phyloP scores from a whole-genome alignment of 2,888 invertebrate genomes.

The Micoletzkya japonica region DNA sequence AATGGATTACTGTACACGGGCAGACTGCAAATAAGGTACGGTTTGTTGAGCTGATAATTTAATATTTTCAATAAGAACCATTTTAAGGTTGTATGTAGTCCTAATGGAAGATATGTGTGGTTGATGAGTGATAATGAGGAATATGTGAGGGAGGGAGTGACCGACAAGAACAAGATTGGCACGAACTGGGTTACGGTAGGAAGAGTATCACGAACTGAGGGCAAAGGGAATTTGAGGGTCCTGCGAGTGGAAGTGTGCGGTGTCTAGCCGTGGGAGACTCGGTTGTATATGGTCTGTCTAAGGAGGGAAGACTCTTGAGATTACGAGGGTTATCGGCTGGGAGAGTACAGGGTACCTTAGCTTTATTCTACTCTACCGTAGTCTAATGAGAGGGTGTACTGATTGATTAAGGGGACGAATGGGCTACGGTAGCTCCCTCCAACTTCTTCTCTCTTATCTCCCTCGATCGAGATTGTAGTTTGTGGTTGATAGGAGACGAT shows the following conservation, averaged over 20 bases:
- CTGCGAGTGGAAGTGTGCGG: not conserved
- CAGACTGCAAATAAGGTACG: not conserved
- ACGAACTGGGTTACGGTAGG: conserved; percentile 13
- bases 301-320: conserved; percentile 19
- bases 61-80: not conserved
- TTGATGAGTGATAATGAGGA: conserved; percentile 4
- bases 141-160: conserved; percentile 19
- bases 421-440: conserved; percentile 2
- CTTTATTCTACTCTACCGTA: not conserved
- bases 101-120: conserved; percentile 24
- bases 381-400: not conserved
- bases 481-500: conserved; percentile 12
- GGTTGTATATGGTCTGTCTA: conserved; percentile 11
- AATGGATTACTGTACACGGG: conserved; percentile 13
- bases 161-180: not conserved
- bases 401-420: not conserved
- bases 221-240: not conserved
- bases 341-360: not conserved
- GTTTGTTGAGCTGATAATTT: not conserved
- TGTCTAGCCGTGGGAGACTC: conserved; percentile 11
- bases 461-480: not conserved
- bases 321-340: conserved; percentile 10
- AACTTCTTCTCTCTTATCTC: conserved; percentile 17
- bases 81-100: conserved; percentile 3
- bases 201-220: too few species aligned